A percentile compares a stretch with the other conserved stretches of the same genome.
phyloP scores from a whole-genome alignment of 2,113 vertebrate genomes.

The Brachypteracias leptosomus region DNA sequence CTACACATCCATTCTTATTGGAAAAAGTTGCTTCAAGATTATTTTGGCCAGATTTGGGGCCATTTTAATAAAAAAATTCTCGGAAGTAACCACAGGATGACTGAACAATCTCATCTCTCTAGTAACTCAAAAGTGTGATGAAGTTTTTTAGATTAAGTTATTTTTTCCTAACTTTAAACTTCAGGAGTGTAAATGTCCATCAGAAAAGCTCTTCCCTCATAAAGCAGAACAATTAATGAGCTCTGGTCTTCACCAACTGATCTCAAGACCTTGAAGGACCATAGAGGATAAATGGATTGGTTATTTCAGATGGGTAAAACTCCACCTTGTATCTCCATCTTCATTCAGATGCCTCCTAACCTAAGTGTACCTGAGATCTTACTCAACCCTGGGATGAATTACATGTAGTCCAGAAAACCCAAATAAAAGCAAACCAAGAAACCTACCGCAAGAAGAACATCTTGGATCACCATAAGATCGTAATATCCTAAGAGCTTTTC shows the following conservation, averaged over 20 bases:
- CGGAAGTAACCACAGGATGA: neutral
- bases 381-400: neutral
- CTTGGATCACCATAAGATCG: neutral
- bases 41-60: neutral
- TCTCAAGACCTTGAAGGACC: neutral
- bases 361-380: neutral
- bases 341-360: neutral
- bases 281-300: accelerated
- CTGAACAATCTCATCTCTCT: neutral
- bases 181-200: neutral
- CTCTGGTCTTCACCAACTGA: neutral
- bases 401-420: neutral
- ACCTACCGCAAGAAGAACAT: neutral
- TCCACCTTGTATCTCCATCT: neutral
- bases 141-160: neutral
- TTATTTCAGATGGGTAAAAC: neutral
- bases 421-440: neutral
- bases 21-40: neutral
- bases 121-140: neutral
- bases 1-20: neutral
- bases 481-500: neutral
- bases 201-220: neutral
- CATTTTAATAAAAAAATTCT: neutral
- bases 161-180: neutral
- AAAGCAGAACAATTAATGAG: neutral